Evolutionary conservation across 2,888 invertebrate species (phyloP).

Genomic region (Platycheirus rosarum): DNA sequence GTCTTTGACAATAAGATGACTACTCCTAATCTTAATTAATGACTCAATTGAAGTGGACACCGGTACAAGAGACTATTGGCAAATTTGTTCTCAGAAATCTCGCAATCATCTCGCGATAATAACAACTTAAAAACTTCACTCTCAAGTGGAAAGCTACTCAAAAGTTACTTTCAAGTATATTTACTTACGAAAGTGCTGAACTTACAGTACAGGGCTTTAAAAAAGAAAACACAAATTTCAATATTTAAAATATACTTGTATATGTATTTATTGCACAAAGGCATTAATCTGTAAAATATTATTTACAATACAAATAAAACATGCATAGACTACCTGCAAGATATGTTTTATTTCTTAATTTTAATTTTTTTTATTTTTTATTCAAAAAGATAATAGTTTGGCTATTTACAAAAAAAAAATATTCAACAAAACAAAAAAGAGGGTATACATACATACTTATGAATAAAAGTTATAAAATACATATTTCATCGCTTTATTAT

Average conservation of each 20-base stretch:
- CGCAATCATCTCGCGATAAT: no score
- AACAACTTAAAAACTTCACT: no score
- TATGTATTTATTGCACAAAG: constrained; percentile 64
- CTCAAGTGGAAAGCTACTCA: no score
- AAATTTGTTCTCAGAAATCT: no score
- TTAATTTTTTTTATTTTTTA: no score
- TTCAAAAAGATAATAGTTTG: constrained; percentile 54
- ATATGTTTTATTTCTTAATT: background rate
- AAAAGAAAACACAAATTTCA: background rate
- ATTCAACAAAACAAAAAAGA: constrained; percentile 43
- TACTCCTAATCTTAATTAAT: no score
- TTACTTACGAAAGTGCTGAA: no score
- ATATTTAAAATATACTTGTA: constrained; percentile 42
- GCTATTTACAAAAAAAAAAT: constrained; percentile 62
- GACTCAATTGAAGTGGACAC: no score
- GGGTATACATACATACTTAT: constrained; percentile 1
- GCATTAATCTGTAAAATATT: constrained; percentile 22
- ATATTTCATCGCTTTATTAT: constrained; percentile 25
- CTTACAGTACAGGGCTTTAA: no score
- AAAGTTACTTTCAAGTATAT: no score
- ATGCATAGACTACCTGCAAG: background rate
- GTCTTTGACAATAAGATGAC: no score
- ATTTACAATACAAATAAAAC: background rate
- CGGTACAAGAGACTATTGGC: no score
- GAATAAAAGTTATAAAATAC: background rate